phyloP scores from a whole-genome alignment of 2,797 vertebrate species.

The Micrastur ruficollis region DNA sequence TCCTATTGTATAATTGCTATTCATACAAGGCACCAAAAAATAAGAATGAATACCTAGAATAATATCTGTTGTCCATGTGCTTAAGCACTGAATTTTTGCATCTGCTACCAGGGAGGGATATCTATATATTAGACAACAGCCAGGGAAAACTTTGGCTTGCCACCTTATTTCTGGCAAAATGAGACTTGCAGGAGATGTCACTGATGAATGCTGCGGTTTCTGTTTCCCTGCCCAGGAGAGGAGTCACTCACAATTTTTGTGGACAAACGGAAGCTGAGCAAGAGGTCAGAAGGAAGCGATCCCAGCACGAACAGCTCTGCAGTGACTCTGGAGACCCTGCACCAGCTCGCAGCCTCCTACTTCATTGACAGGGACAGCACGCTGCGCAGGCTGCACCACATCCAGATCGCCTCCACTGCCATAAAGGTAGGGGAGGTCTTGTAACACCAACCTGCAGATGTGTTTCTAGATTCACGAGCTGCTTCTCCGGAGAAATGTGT shows the following conservation, averaged over 20 bases:
- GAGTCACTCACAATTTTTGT: slow-evolving; percentile 98
- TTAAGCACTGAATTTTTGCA: not conserved
- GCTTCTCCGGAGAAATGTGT: not conserved
- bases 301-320: slow-evolving; percentile 83
- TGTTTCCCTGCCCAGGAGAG: slow-evolving; percentile 81
- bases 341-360: slow-evolving; percentile 95
- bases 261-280: slow-evolving; percentile 94
- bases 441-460: too few species aligned
- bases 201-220: not conserved
- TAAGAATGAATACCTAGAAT: not conserved
- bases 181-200: too few species aligned
- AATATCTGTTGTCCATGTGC: not conserved
- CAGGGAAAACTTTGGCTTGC: not conserved
- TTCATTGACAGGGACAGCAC: slow-evolving; percentile 97
- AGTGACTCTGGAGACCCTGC: slow-evolving; percentile 89
- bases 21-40: not conserved
- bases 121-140: not conserved
- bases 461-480: not conserved
- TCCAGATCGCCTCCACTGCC: slow-evolving; percentile 95
- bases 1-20: not conserved
- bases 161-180: not conserved
- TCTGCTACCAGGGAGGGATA: not conserved
- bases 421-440: slow-evolving; percentile 86
- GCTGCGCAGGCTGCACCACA: slow-evolving; percentile 90
- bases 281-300: slow-evolving; percentile 85